Conservation (phyloP, 2,797 vertebrate genomes). For the Eutrigla gurnardus region DNA sequence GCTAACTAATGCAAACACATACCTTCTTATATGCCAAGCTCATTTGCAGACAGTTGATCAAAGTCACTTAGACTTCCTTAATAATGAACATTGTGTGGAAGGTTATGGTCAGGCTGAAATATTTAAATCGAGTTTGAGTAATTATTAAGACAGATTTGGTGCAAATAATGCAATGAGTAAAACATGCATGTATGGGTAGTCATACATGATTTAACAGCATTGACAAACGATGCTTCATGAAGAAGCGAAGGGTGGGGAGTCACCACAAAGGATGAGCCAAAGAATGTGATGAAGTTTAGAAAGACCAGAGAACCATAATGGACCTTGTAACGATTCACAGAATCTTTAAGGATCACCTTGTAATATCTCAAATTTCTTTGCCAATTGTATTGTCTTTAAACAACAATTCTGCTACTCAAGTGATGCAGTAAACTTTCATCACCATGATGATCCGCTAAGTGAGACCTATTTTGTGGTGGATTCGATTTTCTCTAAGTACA, state of each 20-base stretch:
- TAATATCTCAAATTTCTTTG: not conserved
- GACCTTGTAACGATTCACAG: not conserved
- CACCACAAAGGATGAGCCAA: not conserved
- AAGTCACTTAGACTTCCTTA: slow-evolving; percentile 42
- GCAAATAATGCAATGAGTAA: slow-evolving; percentile 12
- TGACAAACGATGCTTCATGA: slow-evolving; percentile 2
- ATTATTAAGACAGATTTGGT: not conserved
- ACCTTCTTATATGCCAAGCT: slow-evolving; percentile 29
- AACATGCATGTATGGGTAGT: not conserved
- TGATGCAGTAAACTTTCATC: not conserved
- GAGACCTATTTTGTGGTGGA: too few species aligned
- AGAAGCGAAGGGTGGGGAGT: not conserved
- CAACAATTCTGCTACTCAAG: not conserved
- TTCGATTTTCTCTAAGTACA: too few species aligned
- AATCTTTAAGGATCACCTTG: not conserved
- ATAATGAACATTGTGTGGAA: slow-evolving; percentile 42
- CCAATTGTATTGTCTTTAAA: not conserved
- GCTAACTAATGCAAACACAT: not conserved
- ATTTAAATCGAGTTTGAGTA: slow-evolving; percentile 20
- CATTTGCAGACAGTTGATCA: slow-evolving; percentile 57
- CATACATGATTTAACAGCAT: not conserved
- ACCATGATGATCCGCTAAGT: too few species aligned
- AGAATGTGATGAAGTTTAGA: not conserved
- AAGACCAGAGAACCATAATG: not conserved
- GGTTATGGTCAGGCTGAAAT: slow-evolving; percentile 35